Percentiles rank a stretch among this genome's conserved stretches.
phyloP scores from a whole-genome alignment of 1,140 invertebrate genomes.

The Magallana ariakensis region DNA sequence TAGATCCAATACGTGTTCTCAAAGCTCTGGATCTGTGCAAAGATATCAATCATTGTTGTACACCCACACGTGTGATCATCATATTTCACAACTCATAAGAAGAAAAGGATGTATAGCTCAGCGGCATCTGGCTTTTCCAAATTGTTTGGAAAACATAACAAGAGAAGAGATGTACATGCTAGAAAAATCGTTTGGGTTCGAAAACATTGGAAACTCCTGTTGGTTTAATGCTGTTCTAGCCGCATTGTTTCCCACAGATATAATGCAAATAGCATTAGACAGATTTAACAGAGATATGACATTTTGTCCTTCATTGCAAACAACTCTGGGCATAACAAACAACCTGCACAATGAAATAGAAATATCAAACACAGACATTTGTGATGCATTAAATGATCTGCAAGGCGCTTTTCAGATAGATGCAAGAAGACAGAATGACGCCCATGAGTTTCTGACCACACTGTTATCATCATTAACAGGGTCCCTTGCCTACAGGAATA shows the following conservation, averaged over 20 bases:
- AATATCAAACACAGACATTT: not conserved
- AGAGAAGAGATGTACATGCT: not conserved
- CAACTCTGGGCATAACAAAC: not conserved
- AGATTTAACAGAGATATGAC: not conserved
- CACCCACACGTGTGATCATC: not conserved
- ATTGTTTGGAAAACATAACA: not conserved
- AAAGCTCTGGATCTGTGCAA: not conserved
- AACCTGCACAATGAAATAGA: not conserved
- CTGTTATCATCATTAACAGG: not conserved
- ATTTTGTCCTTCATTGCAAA: not conserved
- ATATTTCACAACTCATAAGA: not conserved
- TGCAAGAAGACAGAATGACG: not conserved
- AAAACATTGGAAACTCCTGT: conserved; percentile 5
- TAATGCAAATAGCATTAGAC: conserved; percentile 13
- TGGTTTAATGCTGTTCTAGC: not conserved
- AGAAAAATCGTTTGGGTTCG: not conserved
- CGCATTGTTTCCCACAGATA: not conserved
- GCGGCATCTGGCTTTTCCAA: not conserved
- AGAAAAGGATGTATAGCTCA: not conserved
- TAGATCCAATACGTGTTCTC: not conserved
- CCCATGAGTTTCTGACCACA: not conserved
- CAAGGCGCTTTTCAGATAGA: not conserved
- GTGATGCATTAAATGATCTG: not conserved
- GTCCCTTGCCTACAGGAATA: not conserved
- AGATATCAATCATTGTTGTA: not conserved